phyloP scores from a whole-genome alignment of 2,113 vertebrate genomes.

The Lycaon pictus region DNA sequence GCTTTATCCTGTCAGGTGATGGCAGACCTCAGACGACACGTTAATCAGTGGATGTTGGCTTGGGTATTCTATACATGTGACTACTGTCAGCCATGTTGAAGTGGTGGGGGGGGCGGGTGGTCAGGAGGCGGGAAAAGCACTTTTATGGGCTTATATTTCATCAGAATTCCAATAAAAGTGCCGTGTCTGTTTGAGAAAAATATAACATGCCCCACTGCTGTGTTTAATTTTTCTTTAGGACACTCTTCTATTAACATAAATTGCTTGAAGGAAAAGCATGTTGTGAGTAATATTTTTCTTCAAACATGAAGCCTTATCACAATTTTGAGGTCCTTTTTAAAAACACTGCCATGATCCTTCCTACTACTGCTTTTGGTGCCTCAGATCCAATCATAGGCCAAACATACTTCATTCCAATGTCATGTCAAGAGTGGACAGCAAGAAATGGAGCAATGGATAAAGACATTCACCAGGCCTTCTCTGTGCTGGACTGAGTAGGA shows the following conservation, averaged over 20 bases:
- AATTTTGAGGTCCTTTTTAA: constrained; percentile 56
- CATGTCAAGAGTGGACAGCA: not conserved
- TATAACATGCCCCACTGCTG: constrained; percentile 74
- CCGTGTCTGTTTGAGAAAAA: constrained; percentile 80
- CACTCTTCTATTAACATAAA: constrained; percentile 78
- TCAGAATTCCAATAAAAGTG: constrained; percentile 86
- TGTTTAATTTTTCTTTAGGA: constrained; percentile 80
- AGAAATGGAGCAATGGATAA: not conserved
- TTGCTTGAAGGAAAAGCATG: constrained; percentile 74
- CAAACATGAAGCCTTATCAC: constrained; percentile 68
- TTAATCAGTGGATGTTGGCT: constrained; percentile 82
- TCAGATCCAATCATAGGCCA: not conserved
- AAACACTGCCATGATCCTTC: not conserved
- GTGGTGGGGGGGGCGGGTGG: constrained; percentile 35
- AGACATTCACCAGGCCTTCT: not conserved
- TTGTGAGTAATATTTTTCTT: constrained; percentile 70
- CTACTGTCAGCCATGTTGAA: constrained; percentile 69
- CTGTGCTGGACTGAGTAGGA: not conserved
- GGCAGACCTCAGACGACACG: constrained; percentile 83
- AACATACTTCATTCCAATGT: not conserved
- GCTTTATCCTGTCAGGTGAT: constrained; percentile 85
- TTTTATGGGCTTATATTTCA: constrained; percentile 85
- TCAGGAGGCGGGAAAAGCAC: not conserved
- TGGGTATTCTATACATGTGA: constrained; percentile 56
- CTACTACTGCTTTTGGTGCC: not conserved